Percentiles rank a stretch among this genome's conserved stretches.
These are phyloP conservation scores for Silurus asotus DNA, from an alignment of 2,113 vertebrate species.

Conservation along the genomic window DNA sequence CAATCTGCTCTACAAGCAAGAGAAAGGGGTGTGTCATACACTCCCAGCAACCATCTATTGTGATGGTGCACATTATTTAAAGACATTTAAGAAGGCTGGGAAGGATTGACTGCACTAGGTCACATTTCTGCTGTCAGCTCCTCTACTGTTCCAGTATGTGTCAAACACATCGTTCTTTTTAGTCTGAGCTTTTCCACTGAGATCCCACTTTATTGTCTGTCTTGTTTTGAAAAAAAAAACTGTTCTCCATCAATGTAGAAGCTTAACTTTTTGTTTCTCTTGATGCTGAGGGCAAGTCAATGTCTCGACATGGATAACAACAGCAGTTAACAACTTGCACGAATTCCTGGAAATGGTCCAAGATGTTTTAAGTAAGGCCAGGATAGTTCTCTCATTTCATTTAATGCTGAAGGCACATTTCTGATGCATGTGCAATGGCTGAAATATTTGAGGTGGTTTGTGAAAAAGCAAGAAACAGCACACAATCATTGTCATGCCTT, in stretches of 20 bases:
- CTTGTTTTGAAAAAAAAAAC: not conserved
- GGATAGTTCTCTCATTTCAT: not conserved
- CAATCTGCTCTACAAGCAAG: conserved; percentile 7
- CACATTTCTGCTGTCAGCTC: not conserved
- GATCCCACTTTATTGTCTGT: not conserved
- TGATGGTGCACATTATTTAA: conserved; percentile 29
- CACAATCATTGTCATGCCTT: conserved; percentile 9
- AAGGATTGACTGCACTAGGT: not conserved
- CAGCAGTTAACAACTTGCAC: conserved; percentile 44
- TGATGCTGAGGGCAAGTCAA: conserved; percentile 34
- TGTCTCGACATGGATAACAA: conserved; percentile 48
- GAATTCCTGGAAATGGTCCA: conserved; percentile 24
- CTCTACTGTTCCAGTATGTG: not conserved
- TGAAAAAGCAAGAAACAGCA: conserved; percentile 13
- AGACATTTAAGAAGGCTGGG: conserved; percentile 42
- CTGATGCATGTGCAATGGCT: conserved; percentile 21
- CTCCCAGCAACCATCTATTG: conserved; percentile 7
- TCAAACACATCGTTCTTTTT: not conserved
- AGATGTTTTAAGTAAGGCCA: conserved; percentile 10
- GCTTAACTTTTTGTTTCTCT: conserved; percentile 16
- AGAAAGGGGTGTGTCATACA: not conserved
- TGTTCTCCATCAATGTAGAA: not conserved
- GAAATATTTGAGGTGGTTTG: conserved; percentile 33
- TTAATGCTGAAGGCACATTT: conserved; percentile 23
- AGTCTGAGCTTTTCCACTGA: not conserved